A percentile compares a stretch with the other conserved stretches of the same genome.
These are phyloP conservation scores for Eueides isabella DNA, from an alignment of 1,140 invertebrate species.

Conservation along the genomic window DNA sequence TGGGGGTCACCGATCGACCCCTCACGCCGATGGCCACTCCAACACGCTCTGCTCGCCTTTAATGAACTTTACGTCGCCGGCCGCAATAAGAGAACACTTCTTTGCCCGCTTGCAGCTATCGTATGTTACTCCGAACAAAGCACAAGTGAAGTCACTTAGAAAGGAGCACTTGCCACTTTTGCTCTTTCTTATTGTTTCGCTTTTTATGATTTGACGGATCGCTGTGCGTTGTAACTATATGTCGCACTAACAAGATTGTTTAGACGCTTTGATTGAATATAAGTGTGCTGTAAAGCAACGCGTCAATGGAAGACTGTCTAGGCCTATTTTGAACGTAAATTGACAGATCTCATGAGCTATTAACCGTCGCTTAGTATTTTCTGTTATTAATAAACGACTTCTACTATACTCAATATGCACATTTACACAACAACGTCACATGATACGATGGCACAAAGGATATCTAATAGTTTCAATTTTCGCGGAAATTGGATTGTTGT, in stretches of 20 bases:
- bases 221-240: neutral
- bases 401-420: too few species aligned
- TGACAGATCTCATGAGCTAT: neutral
- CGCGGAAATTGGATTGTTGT: slow-evolving; percentile 16
- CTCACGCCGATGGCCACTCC: slow-evolving; percentile 70
- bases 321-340: neutral
- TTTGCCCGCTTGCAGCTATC: slow-evolving; percentile 67
- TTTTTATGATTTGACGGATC: slow-evolving; percentile 45
- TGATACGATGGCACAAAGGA: slow-evolving; percentile 7
- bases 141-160: slow-evolving; percentile 70
- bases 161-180: slow-evolving; percentile 66
- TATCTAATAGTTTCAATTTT: slow-evolving; percentile 18
- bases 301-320: neutral
- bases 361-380: neutral
- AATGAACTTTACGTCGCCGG: slow-evolving; percentile 79
- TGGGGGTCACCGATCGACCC: slow-evolving; percentile 56
- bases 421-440: neutral
- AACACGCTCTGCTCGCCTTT: slow-evolving; percentile 76
- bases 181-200: slow-evolving; percentile 69
- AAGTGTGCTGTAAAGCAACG: neutral
- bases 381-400: neutral
- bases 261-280: too few species aligned
- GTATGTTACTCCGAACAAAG: slow-evolving; percentile 77
- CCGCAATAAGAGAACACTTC: slow-evolving; percentile 76
- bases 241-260: neutral